These are phyloP conservation scores for Allobates femoralis DNA, from an alignment of 2,797 vertebrate species.

Conservation along the genomic window DNA sequence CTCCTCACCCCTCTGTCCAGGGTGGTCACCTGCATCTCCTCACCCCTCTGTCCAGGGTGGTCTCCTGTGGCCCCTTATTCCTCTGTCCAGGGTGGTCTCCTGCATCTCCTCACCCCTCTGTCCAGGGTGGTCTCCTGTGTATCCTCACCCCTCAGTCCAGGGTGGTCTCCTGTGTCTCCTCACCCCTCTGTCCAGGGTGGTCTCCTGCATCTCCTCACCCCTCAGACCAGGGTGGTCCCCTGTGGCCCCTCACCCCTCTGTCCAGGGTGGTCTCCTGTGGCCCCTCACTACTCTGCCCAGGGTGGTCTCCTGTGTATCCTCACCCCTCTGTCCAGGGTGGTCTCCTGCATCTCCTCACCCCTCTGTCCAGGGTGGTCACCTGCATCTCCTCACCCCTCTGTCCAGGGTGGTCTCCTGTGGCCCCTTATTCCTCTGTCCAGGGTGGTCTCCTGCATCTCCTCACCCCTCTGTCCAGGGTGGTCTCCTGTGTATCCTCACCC, in stretches of 20 bases:
- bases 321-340: background rate
- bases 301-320: background rate
- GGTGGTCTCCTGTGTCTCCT: background rate
- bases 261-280: background rate
- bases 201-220: background rate
- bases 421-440: background rate
- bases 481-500: background rate
- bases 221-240: background rate
- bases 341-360: background rate
- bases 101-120: too few relatives aligned
- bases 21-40: background rate
- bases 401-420: background rate
- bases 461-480: too few relatives aligned
- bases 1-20: rapidly evolving
- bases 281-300: background rate
- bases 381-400: background rate
- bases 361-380: background rate
- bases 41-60: background rate
- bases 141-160: rapidly evolving
- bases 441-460: background rate
- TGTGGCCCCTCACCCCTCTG: background rate
- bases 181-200: background rate
- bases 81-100: background rate
- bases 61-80: background rate
- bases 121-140: background rate